Evolutionary conservation across 1,140 invertebrate genomes (phyloP).

Genomic region (Zaprionus inermis): DNA sequence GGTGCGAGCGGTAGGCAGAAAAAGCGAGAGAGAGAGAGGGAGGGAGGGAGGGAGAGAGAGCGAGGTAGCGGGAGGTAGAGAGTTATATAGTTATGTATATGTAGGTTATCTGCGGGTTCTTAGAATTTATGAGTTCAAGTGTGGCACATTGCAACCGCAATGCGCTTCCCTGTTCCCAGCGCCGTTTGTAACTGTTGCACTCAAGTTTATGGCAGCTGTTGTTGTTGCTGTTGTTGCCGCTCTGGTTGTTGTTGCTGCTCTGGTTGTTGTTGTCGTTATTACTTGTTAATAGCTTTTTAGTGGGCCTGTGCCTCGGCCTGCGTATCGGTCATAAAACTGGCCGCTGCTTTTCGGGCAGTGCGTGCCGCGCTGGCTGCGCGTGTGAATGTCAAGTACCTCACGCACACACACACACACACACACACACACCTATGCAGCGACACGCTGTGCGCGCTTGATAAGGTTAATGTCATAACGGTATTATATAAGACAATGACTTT

Average conservation of each 20-base stretch:
- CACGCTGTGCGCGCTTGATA: constrained; percentile 44
- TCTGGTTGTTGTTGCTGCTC: constrained; percentile 52
- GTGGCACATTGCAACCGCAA: constrained; percentile 66
- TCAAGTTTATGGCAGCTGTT: constrained; percentile 63
- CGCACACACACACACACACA: constrained; percentile 20
- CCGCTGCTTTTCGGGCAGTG: constrained; percentile 25
- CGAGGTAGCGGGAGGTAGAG: neutral
- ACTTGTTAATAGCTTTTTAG: constrained; percentile 77
- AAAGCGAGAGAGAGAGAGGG: neutral
- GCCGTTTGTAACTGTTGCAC: constrained; percentile 64
- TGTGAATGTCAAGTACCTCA: constrained; percentile 78
- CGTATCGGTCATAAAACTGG: constrained; percentile 72
- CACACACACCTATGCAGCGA: neutral
- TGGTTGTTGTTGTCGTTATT: constrained; percentile 68
- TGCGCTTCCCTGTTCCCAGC: constrained; percentile 23
- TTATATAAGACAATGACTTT: constrained; percentile 71
- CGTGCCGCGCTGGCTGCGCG: constrained; percentile 38
- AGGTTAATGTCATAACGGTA: constrained; percentile 76
- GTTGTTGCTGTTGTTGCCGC: constrained; percentile 27
- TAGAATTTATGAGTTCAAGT: constrained; percentile 80
- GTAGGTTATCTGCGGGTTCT: constrained; percentile 78
- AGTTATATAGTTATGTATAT: constrained; percentile 49
- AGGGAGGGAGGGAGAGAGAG: neutral
- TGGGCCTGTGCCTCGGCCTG: constrained; percentile 35
- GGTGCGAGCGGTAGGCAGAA: neutral